Evolutionary conservation across 2,888 invertebrate genomes (phyloP).

Genomic region (Sesamia inferens): DNA sequence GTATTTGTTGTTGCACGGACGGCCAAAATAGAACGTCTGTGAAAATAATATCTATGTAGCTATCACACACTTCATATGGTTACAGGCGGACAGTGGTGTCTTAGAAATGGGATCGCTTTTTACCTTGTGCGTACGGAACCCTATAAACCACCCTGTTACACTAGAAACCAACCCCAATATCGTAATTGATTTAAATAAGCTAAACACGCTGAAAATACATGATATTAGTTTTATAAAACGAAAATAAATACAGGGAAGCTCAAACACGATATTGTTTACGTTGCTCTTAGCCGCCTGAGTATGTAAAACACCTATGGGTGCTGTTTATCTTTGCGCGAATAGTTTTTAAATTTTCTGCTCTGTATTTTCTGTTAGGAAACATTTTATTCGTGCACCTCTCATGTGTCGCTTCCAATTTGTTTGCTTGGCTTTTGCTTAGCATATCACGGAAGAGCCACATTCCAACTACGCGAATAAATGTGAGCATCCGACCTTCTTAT

Average conservation of each 20-base stretch:
- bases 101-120: too few relatives aligned
- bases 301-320: constrained; percentile 19
- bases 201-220: neutral
- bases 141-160: too few relatives aligned
- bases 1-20: too few relatives aligned
- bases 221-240: constrained; percentile 4
- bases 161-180: neutral
- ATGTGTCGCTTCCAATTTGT: constrained; percentile 84
- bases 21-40: too few relatives aligned
- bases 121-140: too few relatives aligned
- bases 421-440: constrained; percentile 87
- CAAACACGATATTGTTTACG: constrained; percentile 31
- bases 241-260: constrained; percentile 14
- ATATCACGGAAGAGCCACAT: constrained; percentile 85
- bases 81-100: too few relatives aligned
- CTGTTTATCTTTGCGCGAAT: constrained; percentile 52
- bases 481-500: constrained; percentile 79
- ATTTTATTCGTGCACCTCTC: constrained; percentile 72
- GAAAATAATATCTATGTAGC: too few relatives aligned
- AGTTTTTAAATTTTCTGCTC: constrained; percentile 60
- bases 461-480: constrained; percentile 81
- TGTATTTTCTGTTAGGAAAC: constrained; percentile 69
- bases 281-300: constrained; percentile 26
- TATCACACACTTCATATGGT: too few relatives aligned
- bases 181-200: neutral